phyloP scores from a whole-genome alignment of 2,797 vertebrate genomes.

The Cottoperca gobio region DNA sequence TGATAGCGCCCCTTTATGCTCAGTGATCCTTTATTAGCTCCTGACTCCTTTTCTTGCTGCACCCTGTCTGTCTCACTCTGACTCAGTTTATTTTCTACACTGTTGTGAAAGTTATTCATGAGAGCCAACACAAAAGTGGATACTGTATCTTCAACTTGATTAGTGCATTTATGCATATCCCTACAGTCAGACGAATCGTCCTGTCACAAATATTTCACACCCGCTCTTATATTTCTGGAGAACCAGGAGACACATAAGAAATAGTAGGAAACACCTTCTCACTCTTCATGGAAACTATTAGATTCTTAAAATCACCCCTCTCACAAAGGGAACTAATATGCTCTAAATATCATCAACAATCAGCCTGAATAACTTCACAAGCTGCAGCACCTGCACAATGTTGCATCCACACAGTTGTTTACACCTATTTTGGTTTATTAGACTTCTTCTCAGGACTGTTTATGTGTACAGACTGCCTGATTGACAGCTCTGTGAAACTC shows the following conservation, averaged over 20 bases:
- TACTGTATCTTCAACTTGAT: slow-evolving; percentile 6
- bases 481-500: neutral
- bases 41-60: neutral
- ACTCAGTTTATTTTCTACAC: slow-evolving; percentile 25
- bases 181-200: neutral
- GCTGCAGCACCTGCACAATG: neutral
- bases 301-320: slow-evolving; percentile 7
- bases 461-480: neutral
- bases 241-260: neutral
- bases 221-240: slow-evolving; percentile 4
- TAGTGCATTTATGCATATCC: slow-evolving; percentile 25
- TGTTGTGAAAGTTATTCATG: slow-evolving; percentile 43
- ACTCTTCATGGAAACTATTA: neutral
- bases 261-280: neutral
- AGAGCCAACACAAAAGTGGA: slow-evolving; percentile 31
- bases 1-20: neutral
- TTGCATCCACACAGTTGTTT: neutral
- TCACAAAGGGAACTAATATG: slow-evolving; percentile 12
- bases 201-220: slow-evolving; percentile 6
- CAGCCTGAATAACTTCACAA: slow-evolving; percentile 5
- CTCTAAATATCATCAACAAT: slow-evolving; percentile 16
- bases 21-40: slow-evolving; percentile 9
- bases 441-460: neutral
- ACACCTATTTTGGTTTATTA: slow-evolving; percentile 1
- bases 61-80: neutral